Percentiles rank a stretch among this genome's conserved stretches.
These are phyloP conservation scores for Urocyon cinereoargenteus DNA, from an alignment of 2,797 vertebrate species.

Conservation along the genomic window DNA sequence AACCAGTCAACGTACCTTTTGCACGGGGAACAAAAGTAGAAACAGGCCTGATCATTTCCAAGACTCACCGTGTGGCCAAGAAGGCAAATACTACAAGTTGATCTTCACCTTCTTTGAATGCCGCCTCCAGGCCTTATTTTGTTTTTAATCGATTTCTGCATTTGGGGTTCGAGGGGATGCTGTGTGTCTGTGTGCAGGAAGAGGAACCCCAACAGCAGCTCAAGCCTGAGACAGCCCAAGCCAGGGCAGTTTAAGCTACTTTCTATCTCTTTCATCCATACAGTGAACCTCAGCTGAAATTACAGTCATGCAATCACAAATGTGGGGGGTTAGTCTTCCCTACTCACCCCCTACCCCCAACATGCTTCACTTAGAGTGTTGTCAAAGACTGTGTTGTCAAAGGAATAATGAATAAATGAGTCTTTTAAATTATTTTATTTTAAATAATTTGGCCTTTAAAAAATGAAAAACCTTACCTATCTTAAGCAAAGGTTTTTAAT, in stretches of 20 bases:
- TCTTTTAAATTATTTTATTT: conserved; percentile 17
- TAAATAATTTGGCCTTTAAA: neutral
- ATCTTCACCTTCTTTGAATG: neutral
- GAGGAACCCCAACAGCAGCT: neutral
- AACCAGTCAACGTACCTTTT: neutral
- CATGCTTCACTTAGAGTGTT: neutral
- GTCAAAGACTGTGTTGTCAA: neutral
- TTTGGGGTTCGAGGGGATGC: neutral
- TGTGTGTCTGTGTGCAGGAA: neutral
- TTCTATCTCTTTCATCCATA: neutral
- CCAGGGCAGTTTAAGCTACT: accelerated
- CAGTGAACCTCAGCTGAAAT: neutral
- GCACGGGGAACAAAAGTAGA: neutral
- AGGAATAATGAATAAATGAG: neutral
- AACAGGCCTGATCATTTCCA: neutral
- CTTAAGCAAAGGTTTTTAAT: conserved; percentile 11
- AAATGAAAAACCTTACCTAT: neutral
- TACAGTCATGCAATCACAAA: neutral
- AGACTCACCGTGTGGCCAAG: neutral
- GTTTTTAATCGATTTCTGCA: neutral
- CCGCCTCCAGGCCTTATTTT: neutral
- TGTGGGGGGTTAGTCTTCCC: neutral
- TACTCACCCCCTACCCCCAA: neutral
- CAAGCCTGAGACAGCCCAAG: neutral
- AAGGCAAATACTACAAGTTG: neutral